These are phyloP conservation scores for Trinectes maculatus DNA, from an alignment of 2,113 vertebrate species.

Conservation along the genomic window DNA sequence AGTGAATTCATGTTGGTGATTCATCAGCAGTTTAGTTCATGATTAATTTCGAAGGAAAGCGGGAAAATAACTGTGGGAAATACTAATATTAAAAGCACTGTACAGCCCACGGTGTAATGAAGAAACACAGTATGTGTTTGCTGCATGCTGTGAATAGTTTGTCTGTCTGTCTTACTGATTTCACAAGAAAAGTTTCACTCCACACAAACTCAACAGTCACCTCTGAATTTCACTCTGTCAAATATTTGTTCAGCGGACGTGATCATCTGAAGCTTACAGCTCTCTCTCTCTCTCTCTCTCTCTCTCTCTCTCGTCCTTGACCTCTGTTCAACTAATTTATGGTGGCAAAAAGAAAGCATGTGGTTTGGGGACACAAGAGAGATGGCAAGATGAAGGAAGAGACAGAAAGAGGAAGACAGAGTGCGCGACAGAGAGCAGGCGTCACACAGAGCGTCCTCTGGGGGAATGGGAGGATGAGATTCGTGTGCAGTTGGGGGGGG, in stretches of 20 bases:
- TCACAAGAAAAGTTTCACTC: conserved; percentile 1
- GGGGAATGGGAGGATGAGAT: conserved; percentile 60
- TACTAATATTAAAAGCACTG: background rate
- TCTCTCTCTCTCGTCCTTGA: conserved; percentile 18
- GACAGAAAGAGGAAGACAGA: conserved; percentile 43
- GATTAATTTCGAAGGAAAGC: background rate
- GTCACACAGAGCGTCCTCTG: conserved; percentile 41
- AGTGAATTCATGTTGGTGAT: too few species aligned
- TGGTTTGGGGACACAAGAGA: too few species aligned
- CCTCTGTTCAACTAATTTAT: conserved; percentile 7
- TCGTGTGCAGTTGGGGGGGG: conserved; percentile 42
- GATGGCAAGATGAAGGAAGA: background rate
- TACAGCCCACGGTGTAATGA: background rate
- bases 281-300: background rate
- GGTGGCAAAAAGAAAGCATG: background rate
- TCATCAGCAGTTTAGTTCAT: too few species aligned
- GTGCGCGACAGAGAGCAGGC: conserved; percentile 20
- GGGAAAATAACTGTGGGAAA: background rate
- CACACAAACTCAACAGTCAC: conserved; percentile 19
- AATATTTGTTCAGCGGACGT: conserved; percentile 46
- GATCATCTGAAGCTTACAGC: conserved; percentile 24
- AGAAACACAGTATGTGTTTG: background rate
- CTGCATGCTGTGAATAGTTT: background rate
- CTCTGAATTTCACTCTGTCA: conserved; percentile 35
- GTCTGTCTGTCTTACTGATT: background rate